Conservation (phyloP, 2,888 invertebrate genomes). For the Plagiodera versicolora region DNA sequence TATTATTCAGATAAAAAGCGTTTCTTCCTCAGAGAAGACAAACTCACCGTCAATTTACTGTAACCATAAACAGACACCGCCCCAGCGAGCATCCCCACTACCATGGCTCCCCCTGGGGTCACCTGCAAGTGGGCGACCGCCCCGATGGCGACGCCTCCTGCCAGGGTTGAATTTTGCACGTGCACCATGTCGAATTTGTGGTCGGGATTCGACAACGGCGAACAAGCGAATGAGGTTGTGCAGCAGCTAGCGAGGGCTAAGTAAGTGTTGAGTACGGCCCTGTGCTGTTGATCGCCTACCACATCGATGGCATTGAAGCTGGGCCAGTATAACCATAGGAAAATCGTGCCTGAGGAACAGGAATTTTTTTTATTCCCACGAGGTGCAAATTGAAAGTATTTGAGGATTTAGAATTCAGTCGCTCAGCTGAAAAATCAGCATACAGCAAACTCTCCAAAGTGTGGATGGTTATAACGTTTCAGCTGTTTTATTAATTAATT, state of each 20-base stretch:
- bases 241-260: conserved; percentile 80
- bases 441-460: too few relatives aligned
- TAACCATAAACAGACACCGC: conserved; percentile 81
- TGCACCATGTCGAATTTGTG: conserved; percentile 90
- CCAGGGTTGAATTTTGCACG: conserved; percentile 90
- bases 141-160: conserved; percentile 92
- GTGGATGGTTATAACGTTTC: too few relatives aligned
- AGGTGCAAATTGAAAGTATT: too few relatives aligned
- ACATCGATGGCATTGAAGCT: conserved; percentile 90
- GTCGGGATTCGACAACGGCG: conserved; percentile 72
- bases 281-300: conserved; percentile 70
- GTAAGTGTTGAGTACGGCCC: conserved; percentile 93
- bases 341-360: conserved; percentile 73
- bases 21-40: too few relatives aligned
- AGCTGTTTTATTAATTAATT: too few relatives aligned
- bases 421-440: too few relatives aligned
- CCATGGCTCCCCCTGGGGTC: conserved; percentile 79
- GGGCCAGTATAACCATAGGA: conserved; percentile 97
- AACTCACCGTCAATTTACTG: conserved; percentile 69
- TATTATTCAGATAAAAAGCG: too few relatives aligned
- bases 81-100: conserved; percentile 79
- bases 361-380: background rate
- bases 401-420: too few relatives aligned
- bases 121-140: conserved; percentile 82
- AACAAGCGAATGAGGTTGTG: conserved; percentile 82